Base-by-base conservation (phyloP, 2,888 invertebrate species). In the Eudasyphora cyanicolor region DNA sequence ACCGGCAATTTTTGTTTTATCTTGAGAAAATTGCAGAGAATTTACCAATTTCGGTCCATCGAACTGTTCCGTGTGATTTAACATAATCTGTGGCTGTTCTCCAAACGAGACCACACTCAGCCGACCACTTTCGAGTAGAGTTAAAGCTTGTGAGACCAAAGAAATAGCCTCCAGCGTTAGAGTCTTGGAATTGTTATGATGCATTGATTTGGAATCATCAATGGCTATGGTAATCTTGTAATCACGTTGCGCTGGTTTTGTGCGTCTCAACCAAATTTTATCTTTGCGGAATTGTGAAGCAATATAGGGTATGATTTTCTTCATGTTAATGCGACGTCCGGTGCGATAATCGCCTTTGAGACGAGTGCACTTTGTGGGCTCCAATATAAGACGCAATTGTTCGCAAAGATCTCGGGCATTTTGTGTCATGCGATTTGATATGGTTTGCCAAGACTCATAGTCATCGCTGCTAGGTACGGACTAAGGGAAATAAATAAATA, bases 271-370 rank as follows among this genome's bases (percentile, higher is more conserved):
- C 99, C 99, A 99, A 89, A 99, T 99, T 92, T 99, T 98, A 91
- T 99, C 99, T 91, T 99, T 99, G 60, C 99, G 95, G 93, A 99
- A 99, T 92, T 99, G 97, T 83, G 99, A 99, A 19, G 99, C 99
- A 86, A 99, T 98, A 93, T 99, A 99, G 0, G 99, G 98, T 89
- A 99, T 98, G 76, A 99, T 97, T 87, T 92, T 97, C 62, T 99
- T 95, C 99, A 99, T 99, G 92, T 99, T 99, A 73, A 99, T 96
- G 7, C 99, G 94, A 83, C 98, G 96, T 0, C 99, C 99, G 0
- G 98, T 99, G 73, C 98, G 94, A 92, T 97, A 99, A 92, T 99
- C 99, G 21, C 99, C 99, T 92, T 95, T 97, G 38, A 98, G 93
- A 85, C 98, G 94, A 0, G 98, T 96, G 0, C 98, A 96, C 88